Evolutionary conservation across 2,888 invertebrate genomes (phyloP), one percentile per base, ranked within the genome.

Genomic region (Chrysopilus asiliformis): DNA sequence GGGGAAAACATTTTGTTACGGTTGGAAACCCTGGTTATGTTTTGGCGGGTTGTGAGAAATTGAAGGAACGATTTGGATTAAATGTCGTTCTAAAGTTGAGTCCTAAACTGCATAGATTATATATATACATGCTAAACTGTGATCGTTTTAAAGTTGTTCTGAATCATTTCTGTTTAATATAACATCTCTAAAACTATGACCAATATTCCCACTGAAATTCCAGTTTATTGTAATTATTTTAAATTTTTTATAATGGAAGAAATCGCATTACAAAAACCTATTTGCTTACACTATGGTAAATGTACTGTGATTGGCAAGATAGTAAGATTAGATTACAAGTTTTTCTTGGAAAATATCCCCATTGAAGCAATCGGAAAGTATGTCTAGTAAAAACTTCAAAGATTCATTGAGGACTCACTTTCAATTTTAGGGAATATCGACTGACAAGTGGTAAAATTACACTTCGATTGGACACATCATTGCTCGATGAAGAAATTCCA

Each of bases 241-340:
- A 57, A 56, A 38, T 47, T 50, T 40, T 40, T 53, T 10, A 37
- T 60, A 9, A 51, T 58, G 1, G 58, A 58, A 41, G 58, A 58
- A 36, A 14, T 58, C 25, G 56, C 47, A 14, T 42, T 41, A 2
- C 27, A 41, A 5, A n/a, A n/a, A n/a, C n/a, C n/a, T n/a, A n/a
- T n/a, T n/a, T n/a, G n/a, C n/a, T 19, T 59, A 4, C 60, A 58
- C 33, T 55, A 49, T 43, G 58, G 58, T 9, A 53, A 53, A 27
- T 57, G 58, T 37, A 43, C 55, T 12, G 36, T 58, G n/a, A 52
- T 58, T 39, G 58, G 58, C n/a, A 52, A 52, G 18, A 31, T 57
- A 8, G 20, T 36, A 18, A 38, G 34, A 19, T 41, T 48, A 2
- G 44, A 51, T 13, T 8, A 42, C 24, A 45, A 44, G 14, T 13